Evolutionary conservation across 2,113 vertebrate species (phyloP).

Genomic region (Pelmatolapia mariae): DNA sequence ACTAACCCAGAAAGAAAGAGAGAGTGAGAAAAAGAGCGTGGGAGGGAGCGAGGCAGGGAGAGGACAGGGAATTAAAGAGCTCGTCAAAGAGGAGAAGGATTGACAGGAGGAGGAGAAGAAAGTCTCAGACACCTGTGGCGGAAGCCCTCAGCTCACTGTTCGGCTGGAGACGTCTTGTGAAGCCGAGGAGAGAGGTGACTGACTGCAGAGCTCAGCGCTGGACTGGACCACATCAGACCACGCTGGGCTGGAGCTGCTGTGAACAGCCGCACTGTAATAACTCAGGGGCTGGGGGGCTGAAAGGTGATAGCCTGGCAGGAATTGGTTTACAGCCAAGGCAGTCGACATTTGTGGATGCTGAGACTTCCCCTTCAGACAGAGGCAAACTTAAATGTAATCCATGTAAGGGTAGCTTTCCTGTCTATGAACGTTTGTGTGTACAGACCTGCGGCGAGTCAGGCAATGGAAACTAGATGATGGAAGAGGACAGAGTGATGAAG

Average conservation of each 20-base stretch:
- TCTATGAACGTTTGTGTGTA: slow-evolving; percentile 39
- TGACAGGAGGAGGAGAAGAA: slow-evolving; percentile 59
- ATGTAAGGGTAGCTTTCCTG: slow-evolving; percentile 74
- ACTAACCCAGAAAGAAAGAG: slow-evolving; percentile 7
- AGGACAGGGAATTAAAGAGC: slow-evolving; percentile 47
- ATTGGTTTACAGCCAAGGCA: slow-evolving; percentile 66
- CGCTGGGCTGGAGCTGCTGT: slow-evolving; percentile 21
- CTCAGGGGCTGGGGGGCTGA: slow-evolving; percentile 63
- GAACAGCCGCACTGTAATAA: slow-evolving; percentile 65
- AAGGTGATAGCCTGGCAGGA: slow-evolving; percentile 68
- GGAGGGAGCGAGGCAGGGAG: slow-evolving; percentile 1
- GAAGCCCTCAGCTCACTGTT: slow-evolving; percentile 30
- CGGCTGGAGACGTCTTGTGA: not conserved
- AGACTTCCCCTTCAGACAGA: slow-evolving; percentile 69
- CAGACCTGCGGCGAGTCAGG: slow-evolving; percentile 15
- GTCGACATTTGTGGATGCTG: slow-evolving; percentile 51
- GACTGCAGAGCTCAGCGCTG: slow-evolving; percentile 21
- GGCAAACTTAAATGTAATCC: slow-evolving; percentile 57
- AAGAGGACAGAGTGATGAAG: slow-evolving; percentile 47
- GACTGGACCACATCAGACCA: slow-evolving; percentile 25
- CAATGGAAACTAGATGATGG: slow-evolving; percentile 27
- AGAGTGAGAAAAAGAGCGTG: not conserved
- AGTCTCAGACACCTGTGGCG: slow-evolving; percentile 59
- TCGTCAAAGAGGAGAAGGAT: slow-evolving; percentile 47
- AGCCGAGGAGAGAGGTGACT: not conserved